Base-by-base conservation (phyloP, 2,797 vertebrate species). In the Channallabes apus region DNA sequence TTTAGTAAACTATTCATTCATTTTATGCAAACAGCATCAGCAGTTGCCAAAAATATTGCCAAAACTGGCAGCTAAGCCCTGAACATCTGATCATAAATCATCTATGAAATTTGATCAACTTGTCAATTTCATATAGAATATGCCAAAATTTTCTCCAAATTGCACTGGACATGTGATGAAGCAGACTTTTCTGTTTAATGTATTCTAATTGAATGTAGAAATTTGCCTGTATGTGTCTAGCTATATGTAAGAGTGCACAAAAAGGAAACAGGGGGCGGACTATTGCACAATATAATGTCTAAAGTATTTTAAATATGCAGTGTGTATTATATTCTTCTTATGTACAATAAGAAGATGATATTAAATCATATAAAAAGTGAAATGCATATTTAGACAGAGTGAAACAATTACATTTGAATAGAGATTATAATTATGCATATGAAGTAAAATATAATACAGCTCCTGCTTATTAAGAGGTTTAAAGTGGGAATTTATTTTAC, bases 401-500 rank as follows among this genome's bases (percentile, higher is more conserved):
- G 79, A 90, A 92, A 94, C 93, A 95, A 96, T 95, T 94, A 94
- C 94, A 89, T 92, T 93, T 84, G 64, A 91, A 86, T 89, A 88
- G 89, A 92, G 91, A 92, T 92, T 90, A 92, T 87, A 86, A 88
- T 56, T 86, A 72, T 87, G 83, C 15, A 72, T 38, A 22, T 32
- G 51, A 76, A 58, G 32, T 22, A 54, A 27, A 35, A 18, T 76
- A 22, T 58, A 32, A 9, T 54, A 27, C 20, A 71, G 9, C 6
- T 75, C n/a, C 18, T 56, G 20, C 27, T 35, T 9, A 77, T 58
- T 35, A 77, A 58, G 54, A 32, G 27, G 11, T 61, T 24, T 6
- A 59, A 61, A 14, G 18, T 29, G 27, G 9, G 17, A 58, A 6
- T 62, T 62, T 12, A 0, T 59, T 59, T 59, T 61, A 14, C 35